Evolutionary conservation across 2,113 vertebrate species (phyloP), one percentile per base, ranked within the genome.

Genomic region (Calidris pugnax): DNA sequence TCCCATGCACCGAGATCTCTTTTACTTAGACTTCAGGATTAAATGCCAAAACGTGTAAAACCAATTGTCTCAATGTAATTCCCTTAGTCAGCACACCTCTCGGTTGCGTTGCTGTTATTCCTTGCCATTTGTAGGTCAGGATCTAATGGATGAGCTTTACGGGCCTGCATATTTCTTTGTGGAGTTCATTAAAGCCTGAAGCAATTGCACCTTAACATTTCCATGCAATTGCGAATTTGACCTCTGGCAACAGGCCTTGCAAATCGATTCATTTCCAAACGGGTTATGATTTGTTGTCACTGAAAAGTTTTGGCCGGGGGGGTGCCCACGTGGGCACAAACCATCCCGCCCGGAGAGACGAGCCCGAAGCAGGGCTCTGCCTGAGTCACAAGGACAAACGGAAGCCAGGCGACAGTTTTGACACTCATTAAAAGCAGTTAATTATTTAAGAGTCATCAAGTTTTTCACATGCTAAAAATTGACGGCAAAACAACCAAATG

Each of bases 161-260:
- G 63, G 78, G 76, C 74, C 87, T 45, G 84, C 77, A 84, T 95
- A 97, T 96, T 97, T 97, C 94, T 97, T 86, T 94, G 68, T 56
- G 95, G 96, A 96, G 91, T 96, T 96, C 93, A 91, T 87, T 96
- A 97, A 97, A 95, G 93, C 91, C 94, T 91, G 85, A 93, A 93
- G 95, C 93, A 96, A 96, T 95, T 94, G 75, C 93, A 97, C 94
- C 96, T 97, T 95, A 96, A 94, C 89, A 95, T 93, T 96, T 92
- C 86, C 66, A 53, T 85, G 93, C 94, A 95, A 94, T 95, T 93
- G 95, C 94, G 93, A 5, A 53, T 92, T 87, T 96, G 96, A 97
- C 96, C 96, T 96, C 97, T 97, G 93, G 96, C 97, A 96, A 80
- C 3, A 24, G 85, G 92, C 90, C 95, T 76, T 19, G 84, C 5